Percentiles rank a stretch among this genome's conserved stretches.
Evolutionary conservation across 1,140 invertebrate genomes (phyloP).

Genomic region (Diabrotica undecimpunctata): DNA sequence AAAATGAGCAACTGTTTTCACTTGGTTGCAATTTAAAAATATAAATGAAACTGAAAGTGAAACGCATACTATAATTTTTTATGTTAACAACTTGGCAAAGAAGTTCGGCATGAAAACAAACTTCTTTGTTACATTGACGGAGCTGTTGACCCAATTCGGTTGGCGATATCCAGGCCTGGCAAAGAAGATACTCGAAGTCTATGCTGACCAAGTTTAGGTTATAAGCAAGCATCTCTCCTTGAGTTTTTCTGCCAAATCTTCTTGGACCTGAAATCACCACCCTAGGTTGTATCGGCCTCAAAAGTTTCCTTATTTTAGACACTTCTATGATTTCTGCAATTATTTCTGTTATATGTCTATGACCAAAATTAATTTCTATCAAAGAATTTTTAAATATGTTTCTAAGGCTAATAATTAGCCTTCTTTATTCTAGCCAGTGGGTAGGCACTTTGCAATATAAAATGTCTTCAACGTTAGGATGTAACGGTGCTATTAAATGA

Average conservation of each 20-base stretch:
- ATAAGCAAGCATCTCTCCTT: slow-evolving; percentile 46
- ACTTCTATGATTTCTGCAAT: slow-evolving; percentile 34
- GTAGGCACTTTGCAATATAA: slow-evolving; percentile 37
- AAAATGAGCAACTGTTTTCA: too few species aligned
- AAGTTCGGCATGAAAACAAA: slow-evolving; percentile 48
- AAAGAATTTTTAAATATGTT: slow-evolving; percentile 38
- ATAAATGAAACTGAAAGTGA: too few species aligned
- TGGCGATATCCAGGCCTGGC: slow-evolving; percentile 49
- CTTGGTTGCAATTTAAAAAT: too few species aligned
- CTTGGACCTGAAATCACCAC: slow-evolving; percentile 51
- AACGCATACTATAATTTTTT: slow-evolving; percentile 51
- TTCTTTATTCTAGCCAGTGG: slow-evolving; percentile 39
- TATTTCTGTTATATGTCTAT: slow-evolving; percentile 20
- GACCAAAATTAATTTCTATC: slow-evolving; percentile 20
- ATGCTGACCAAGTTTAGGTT: slow-evolving; percentile 52
- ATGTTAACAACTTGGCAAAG: slow-evolving; percentile 50
- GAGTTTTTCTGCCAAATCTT: slow-evolving; percentile 47
- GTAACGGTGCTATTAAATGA: slow-evolving; percentile 46
- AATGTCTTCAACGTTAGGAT: slow-evolving; percentile 36
- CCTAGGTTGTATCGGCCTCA: slow-evolving; percentile 43
- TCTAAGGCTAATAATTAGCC: slow-evolving; percentile 35
- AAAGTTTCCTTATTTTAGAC: slow-evolving; percentile 27
- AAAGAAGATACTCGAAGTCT: slow-evolving; percentile 53
- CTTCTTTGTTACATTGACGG: slow-evolving; percentile 44
- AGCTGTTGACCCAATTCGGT: slow-evolving; percentile 51